phyloP scores from a whole-genome alignment of 2,797 vertebrate species.

The Coilia nasus region DNA sequence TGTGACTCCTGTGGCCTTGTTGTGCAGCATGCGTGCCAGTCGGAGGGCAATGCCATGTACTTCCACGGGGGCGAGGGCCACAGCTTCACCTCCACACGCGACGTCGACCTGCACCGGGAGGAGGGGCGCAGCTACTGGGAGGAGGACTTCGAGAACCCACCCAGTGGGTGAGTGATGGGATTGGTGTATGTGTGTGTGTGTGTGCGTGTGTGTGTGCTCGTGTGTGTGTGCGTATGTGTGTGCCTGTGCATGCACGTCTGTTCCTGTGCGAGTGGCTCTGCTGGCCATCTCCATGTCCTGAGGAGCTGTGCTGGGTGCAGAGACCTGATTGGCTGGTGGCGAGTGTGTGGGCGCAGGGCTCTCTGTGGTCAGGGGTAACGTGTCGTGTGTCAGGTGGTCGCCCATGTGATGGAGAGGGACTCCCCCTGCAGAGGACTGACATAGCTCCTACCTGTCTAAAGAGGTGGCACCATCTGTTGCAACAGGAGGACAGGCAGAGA shows the following conservation, averaged over 20 bases:
- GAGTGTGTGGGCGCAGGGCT: too few species aligned
- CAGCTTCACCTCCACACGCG: conserved; percentile 90
- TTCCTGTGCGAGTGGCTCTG: neutral
- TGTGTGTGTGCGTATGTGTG: conserved; percentile 6
- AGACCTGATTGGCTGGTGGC: neutral
- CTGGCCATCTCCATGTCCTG: neutral
- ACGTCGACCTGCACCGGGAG: conserved; percentile 91
- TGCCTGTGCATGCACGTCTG: conserved; percentile 31
- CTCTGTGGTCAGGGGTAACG: neutral
- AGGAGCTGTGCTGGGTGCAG: neutral
- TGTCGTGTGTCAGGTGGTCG: neutral
- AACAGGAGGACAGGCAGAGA: neutral
- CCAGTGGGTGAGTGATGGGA: conserved; percentile 82
- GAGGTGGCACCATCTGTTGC: conserved; percentile 9
- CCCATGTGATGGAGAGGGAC: neutral
- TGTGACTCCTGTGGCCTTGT: conserved; percentile 28
- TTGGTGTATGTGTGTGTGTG: conserved; percentile 29
- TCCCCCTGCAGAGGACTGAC: neutral
- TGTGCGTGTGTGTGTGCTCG: conserved; percentile 33
- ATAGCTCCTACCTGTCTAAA: neutral
- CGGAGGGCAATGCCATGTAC: conserved; percentile 94
- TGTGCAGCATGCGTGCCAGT: conserved; percentile 95
- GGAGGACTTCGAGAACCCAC: conserved; percentile 93
- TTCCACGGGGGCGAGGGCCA: conserved; percentile 93
- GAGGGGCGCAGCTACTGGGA: conserved; percentile 93